Conservation (phyloP, 2,888 invertebrate genomes). For the Melanchra persicariae region DNA sequence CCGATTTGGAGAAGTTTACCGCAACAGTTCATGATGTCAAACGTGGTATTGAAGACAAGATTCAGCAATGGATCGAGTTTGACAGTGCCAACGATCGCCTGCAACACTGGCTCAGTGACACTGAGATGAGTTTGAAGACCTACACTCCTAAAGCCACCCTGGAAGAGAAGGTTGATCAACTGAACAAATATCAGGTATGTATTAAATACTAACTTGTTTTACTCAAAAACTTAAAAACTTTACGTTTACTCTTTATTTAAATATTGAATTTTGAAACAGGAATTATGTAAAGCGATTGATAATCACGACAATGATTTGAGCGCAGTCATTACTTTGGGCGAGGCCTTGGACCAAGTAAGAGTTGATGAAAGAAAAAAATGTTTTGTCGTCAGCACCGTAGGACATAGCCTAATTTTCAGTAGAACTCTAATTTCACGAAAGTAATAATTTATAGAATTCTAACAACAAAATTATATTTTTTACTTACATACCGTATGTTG, state of each 20-base stretch:
- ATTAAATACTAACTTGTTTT: constrained; percentile 23
- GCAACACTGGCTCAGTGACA: constrained; percentile 95
- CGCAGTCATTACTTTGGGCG: constrained; percentile 94
- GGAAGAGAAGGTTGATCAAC: constrained; percentile 97
- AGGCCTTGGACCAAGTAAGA: constrained; percentile 96
- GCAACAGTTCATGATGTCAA: constrained; percentile 94
- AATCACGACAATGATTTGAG: constrained; percentile 93
- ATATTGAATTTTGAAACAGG: constrained; percentile 91
- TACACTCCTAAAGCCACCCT: constrained; percentile 95
- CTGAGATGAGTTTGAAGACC: constrained; percentile 96
- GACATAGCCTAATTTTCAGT: constrained; percentile 87
- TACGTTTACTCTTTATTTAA: constrained; percentile 61
- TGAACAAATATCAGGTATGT: constrained; percentile 96
- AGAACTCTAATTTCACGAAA: constrained; percentile 83
- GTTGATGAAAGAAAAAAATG: constrained; percentile 65
- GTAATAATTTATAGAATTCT: constrained; percentile 72
- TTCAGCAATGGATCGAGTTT: constrained; percentile 97
- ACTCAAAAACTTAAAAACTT: too few species aligned
- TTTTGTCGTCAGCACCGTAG: constrained; percentile 81
- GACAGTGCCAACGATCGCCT: constrained; percentile 96
- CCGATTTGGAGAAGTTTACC: constrained; percentile 96
- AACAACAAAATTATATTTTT: constrained; percentile 67
- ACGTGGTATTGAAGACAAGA: constrained; percentile 95
- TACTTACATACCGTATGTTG: constrained; percentile 54
- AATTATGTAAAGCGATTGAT: constrained; percentile 94